Conservation (phyloP, 2,888 invertebrate genomes). For the Diploptera punctata region DNA sequence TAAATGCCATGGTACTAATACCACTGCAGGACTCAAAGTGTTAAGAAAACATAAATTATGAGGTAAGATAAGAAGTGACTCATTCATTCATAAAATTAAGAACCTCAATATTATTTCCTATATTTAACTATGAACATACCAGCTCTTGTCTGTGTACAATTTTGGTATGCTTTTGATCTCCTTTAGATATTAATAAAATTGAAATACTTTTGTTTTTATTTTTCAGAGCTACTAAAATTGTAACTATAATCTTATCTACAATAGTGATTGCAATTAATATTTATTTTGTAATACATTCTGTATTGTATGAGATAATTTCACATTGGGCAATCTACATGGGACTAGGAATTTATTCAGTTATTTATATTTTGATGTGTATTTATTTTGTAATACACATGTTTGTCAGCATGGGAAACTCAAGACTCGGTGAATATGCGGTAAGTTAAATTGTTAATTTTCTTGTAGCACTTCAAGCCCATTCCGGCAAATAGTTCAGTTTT, state of each 20-base stretch:
- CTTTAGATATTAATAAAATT: no score
- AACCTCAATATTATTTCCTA: no score
- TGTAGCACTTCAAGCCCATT: no score
- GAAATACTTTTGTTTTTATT: constrained; percentile 46
- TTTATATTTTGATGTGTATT: constrained; percentile 74
- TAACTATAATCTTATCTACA: constrained; percentile 69
- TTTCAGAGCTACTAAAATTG: constrained; percentile 71
- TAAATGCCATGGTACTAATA: no score
- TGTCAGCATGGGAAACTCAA: constrained; percentile 66
- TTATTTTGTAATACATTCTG: constrained; percentile 73
- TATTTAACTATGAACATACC: no score
- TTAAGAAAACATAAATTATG: no score
- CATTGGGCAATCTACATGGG: constrained; percentile 56
- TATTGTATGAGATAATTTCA: constrained; percentile 54
- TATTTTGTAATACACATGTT: constrained; percentile 78
- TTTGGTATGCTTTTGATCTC: no score
- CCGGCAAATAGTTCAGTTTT: no score
- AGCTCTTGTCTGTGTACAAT: no score
- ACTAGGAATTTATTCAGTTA: constrained; percentile 63
- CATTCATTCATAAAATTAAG: no score
- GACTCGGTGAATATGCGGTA: constrained; percentile 46
- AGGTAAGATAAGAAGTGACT: no score
- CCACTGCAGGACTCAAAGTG: no score
- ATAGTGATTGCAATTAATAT: constrained; percentile 80
- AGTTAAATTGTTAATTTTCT: constrained; percentile 36